A percentile compares a stretch with the other conserved stretches of the same genome.
Conservation (phyloP, 2,797 vertebrate genomes). For the Parauchenoglanis punctatus region DNA sequence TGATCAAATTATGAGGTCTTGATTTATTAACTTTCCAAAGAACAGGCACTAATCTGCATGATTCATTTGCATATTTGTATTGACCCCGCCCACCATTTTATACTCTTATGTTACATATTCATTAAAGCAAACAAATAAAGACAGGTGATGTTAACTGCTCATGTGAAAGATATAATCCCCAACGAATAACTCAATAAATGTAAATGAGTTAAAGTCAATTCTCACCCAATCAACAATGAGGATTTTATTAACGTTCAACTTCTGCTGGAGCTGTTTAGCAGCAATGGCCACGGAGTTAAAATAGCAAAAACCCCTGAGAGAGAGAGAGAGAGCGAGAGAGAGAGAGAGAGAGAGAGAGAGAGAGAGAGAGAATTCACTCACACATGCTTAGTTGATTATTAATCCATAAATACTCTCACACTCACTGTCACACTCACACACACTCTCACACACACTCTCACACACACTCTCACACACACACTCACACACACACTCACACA, state of each 20-base stretch:
- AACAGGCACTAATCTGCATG: not conserved
- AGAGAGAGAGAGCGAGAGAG: not conserved
- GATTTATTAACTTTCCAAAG: not conserved
- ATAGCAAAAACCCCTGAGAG: slow-evolving; percentile 92
- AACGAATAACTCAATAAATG: not conserved
- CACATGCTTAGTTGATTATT: no score
- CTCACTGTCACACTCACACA: not conserved
- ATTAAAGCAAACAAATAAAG: not conserved
- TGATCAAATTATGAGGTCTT: not conserved
- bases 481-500: not conserved
- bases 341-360: not conserved
- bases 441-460: not conserved
- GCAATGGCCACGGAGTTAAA: slow-evolving; percentile 96
- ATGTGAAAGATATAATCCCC: not conserved
- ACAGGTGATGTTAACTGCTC: not conserved
- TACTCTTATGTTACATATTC: not conserved
- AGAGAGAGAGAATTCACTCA: not conserved
- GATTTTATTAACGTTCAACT: slow-evolving; percentile 88
- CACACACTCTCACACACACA: not conserved
- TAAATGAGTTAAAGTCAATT: not conserved
- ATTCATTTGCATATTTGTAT: not conserved
- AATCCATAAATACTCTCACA: no score
- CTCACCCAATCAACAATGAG: slow-evolving; percentile 97
- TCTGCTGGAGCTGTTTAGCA: slow-evolving; percentile 91
- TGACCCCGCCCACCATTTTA: not conserved